A percentile compares a stretch with the other conserved stretches of the same genome.
Evolutionary conservation across 2,797 vertebrate genomes (phyloP).

Genomic region (Eulemur albifrons): DNA sequence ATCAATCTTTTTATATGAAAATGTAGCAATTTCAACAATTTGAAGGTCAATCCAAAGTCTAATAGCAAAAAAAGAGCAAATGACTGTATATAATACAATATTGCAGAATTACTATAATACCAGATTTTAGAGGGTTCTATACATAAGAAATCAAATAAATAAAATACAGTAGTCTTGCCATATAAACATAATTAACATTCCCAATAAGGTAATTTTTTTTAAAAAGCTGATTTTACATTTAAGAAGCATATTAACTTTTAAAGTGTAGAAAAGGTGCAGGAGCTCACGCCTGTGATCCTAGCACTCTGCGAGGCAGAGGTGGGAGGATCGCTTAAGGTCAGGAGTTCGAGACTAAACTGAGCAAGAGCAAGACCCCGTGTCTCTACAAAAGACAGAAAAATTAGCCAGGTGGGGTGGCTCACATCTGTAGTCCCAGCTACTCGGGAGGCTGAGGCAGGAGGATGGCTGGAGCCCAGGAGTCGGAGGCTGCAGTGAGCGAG

Average conservation of each 20-base stretch:
- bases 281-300: background rate
- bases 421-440: background rate
- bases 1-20: background rate
- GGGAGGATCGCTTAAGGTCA: background rate
- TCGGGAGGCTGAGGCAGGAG: background rate
- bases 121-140: background rate
- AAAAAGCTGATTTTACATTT: background rate
- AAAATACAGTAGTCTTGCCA: background rate
- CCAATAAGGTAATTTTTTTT: background rate
- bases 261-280: background rate
- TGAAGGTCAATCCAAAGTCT: background rate
- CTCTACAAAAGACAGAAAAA: background rate
- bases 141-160: background rate
- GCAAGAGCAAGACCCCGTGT: too few species aligned
- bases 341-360: too few species aligned
- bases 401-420: background rate
- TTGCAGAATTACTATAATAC: background rate
- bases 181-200: background rate
- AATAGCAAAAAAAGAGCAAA: background rate
- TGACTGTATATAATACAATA: background rate
- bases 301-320: background rate
- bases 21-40: background rate
- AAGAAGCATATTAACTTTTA: background rate
- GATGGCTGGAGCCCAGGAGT: background rate
- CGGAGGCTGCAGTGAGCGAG: background rate